Percentiles rank a stretch among this genome's conserved stretches.
These are phyloP conservation scores for Rhinoptilus africanus DNA, from an alignment of 2,113 vertebrate genomes.

Conservation along the genomic window DNA sequence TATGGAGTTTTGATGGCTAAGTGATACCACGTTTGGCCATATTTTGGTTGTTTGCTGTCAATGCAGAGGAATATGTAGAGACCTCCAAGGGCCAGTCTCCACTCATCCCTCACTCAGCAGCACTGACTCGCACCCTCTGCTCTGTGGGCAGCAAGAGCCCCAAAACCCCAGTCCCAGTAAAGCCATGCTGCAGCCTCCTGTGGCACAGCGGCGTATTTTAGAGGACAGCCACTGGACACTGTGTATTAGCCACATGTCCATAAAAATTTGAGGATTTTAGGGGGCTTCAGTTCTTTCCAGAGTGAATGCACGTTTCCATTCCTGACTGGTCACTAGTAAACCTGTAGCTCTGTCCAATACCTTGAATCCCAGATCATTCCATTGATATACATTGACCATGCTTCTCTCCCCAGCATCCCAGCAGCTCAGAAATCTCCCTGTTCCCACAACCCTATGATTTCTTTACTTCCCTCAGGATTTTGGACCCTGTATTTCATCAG, in stretches of 20 bases:
- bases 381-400: not conserved
- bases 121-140: rapidly evolving
- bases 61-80: not conserved
- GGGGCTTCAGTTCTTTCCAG: not conserved
- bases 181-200: not conserved
- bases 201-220: not conserved
- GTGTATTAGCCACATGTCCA: not conserved
- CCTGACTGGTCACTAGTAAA: not conserved
- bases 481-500: not conserved
- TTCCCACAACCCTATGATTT: not conserved
- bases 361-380: not conserved
- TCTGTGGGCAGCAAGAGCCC: not conserved
- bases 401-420: not conserved
- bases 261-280: not conserved
- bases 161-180: not conserved
- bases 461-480: not conserved
- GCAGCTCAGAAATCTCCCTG: not conserved
- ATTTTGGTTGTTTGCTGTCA: not conserved
- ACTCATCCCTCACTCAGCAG: not conserved
- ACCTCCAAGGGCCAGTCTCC: not conserved
- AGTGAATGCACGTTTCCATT: not conserved
- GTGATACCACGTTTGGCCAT: rapidly evolving
- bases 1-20: not conserved
- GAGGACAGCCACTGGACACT: not conserved
- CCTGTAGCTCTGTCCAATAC: not conserved